Percentiles rank a stretch among this genome's conserved stretches.
Evolutionary conservation across 2,888 invertebrate species (phyloP).

Genomic region (Criorhina ranunculi): DNA sequence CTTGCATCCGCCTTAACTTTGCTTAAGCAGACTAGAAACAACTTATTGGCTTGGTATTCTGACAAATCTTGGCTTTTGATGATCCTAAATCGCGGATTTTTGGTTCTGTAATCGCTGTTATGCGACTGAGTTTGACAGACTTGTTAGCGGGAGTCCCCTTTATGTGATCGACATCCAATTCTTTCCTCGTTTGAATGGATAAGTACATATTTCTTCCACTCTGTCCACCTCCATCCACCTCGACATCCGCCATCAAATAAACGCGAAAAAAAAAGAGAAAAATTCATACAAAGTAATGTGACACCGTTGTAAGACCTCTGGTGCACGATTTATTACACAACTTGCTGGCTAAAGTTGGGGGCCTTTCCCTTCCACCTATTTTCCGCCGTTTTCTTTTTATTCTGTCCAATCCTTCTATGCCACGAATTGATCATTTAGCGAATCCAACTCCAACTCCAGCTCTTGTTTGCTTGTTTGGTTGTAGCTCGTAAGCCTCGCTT

Average conservation of each 20-base stretch:
- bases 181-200: slow-evolving; percentile 4
- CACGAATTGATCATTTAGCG: slow-evolving; percentile 55
- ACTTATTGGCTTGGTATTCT: too few relatives aligned
- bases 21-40: too few relatives aligned
- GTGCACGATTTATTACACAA: slow-evolving; percentile 84
- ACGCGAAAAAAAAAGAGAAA: slow-evolving; percentile 6
- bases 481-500: slow-evolving; percentile 39
- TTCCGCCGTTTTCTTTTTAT: slow-evolving; percentile 17
- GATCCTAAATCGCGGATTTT: too few relatives aligned
- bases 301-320: slow-evolving; percentile 83
- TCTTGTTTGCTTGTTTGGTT: slow-evolving; percentile 31
- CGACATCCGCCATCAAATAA: slow-evolving; percentile 41
- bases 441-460: neutral
- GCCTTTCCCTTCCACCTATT: slow-evolving; percentile 56
- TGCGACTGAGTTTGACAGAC: too few relatives aligned
- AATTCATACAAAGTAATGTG: slow-evolving; percentile 77
- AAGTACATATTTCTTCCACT: neutral
- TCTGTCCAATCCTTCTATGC: slow-evolving; percentile 53
- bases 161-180: too few relatives aligned
- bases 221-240: slow-evolving; percentile 33
- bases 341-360: slow-evolving; percentile 52
- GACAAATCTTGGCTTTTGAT: too few relatives aligned
- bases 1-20: too few relatives aligned
- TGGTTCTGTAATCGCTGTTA: too few relatives aligned
- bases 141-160: too few relatives aligned